phyloP scores from a whole-genome alignment of 2,888 invertebrate species.

The Ophion ventricosus region DNA sequence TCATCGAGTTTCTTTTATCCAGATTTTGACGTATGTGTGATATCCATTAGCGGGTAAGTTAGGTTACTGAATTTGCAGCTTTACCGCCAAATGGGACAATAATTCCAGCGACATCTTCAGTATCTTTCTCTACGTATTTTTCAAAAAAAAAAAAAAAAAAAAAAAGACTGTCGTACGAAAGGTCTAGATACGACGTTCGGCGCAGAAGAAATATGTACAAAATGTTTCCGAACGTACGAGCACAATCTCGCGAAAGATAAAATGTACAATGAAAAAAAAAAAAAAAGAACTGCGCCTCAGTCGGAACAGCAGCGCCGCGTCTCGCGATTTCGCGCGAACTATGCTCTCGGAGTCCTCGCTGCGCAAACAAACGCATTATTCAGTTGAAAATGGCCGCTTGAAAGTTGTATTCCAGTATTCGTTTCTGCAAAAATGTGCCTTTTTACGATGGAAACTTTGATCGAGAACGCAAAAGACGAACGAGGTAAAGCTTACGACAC shows the following conservation, averaged over 20 bases:
- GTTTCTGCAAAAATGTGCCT: conserved; percentile 72
- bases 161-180: too few species aligned
- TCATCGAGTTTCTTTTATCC: too few species aligned
- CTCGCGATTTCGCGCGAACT: conserved; percentile 13
- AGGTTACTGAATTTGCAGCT: not conserved
- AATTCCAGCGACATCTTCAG: not conserved
- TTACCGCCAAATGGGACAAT: not conserved
- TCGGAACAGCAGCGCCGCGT: conserved; percentile 46
- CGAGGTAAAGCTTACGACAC: conserved; percentile 64
- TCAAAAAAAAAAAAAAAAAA: not conserved
- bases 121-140: not conserved
- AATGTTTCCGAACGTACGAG: conserved; percentile 42
- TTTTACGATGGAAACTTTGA: conserved; percentile 76
- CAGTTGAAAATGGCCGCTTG: conserved; percentile 79
- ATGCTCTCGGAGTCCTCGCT: not conserved
- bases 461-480: conserved; percentile 69
- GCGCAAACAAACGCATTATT: conserved; percentile 38
- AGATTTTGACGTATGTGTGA: too few species aligned
- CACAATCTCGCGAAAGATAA: conserved; percentile 11
- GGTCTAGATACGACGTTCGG: not conserved
- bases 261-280: not conserved
- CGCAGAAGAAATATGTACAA: not conserved
- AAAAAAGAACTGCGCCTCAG: conserved; percentile 24
- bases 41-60: not conserved
- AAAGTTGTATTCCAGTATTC: conserved; percentile 69